A percentile compares a stretch with the other conserved stretches of the same genome.
These are phyloP conservation scores for Dasysyrphus tricinctus DNA, from an alignment of 2,888 invertebrate species.

Conservation along the genomic window DNA sequence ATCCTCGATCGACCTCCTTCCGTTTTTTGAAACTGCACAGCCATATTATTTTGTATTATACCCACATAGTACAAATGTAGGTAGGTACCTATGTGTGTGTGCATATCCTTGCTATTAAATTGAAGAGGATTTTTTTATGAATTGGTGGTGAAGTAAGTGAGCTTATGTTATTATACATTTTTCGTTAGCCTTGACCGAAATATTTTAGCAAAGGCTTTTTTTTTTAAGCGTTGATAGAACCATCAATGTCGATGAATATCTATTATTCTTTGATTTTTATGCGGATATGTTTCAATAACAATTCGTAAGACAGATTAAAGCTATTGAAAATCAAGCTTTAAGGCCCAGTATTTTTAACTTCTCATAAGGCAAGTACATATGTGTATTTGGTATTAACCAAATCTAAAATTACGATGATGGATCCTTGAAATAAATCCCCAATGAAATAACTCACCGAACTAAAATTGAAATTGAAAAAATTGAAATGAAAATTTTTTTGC, in stretches of 20 bases:
- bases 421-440: too few relatives aligned
- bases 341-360: too few relatives aligned
- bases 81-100: too few relatives aligned
- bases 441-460: too few relatives aligned
- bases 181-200: neutral
- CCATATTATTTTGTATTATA: conserved; percentile 24
- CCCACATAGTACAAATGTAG: too few relatives aligned
- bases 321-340: too few relatives aligned
- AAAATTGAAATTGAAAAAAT: too few relatives aligned
- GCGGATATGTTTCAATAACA: neutral
- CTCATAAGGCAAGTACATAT: too few relatives aligned
- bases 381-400: too few relatives aligned
- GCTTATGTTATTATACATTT: neutral
- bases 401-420: too few relatives aligned
- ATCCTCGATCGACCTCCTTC: conserved; percentile 19
- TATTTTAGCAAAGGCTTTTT: neutral
- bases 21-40: conserved; percentile 4
- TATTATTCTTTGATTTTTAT: neutral
- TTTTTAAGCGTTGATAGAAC: neutral
- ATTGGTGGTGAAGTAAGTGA: neutral
- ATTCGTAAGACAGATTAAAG: too few relatives aligned
- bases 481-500: too few relatives aligned
- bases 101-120: conserved; percentile 7
- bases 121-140: conserved; percentile 9
- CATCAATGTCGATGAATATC: neutral